These are phyloP conservation scores for Siderastrea radians DNA, from an alignment of 92 coral and sea anemone species.

Conservation along the genomic window DNA sequence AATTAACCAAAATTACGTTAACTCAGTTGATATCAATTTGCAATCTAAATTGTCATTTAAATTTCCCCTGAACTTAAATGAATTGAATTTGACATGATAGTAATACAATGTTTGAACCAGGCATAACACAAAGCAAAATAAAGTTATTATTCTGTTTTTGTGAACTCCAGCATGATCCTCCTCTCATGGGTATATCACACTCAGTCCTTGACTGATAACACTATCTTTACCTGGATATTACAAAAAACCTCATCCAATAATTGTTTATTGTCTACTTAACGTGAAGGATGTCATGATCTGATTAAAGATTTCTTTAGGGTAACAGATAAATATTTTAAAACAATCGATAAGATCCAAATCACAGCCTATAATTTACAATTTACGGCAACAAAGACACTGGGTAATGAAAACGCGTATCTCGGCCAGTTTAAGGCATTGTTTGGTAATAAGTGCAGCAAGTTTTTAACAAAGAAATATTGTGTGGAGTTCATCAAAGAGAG, in stretches of 20 bases:
- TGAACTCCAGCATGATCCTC: background rate
- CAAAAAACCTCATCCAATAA: background rate
- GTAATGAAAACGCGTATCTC: background rate
- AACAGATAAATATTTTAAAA: background rate
- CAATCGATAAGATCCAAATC: background rate
- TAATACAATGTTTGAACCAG: no score
- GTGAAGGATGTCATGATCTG: background rate
- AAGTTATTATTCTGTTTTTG: no score
- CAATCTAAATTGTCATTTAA: no score
- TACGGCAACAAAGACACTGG: background rate
- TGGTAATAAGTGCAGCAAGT: conserved; percentile 2
- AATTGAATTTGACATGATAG: no score
- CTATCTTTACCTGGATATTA: background rate
- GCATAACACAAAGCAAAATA: no score
- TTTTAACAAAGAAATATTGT: conserved; percentile 27
- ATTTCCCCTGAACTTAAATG: no score
- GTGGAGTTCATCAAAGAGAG: background rate
- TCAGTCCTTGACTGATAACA: background rate
- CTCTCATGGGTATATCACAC: background rate
- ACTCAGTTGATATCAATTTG: no score
- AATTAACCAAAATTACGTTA: no score
- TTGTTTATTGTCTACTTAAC: background rate
- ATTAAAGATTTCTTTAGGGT: background rate
- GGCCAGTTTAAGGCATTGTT: background rate
- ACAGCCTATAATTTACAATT: background rate